Conservation (phyloP, 2,113 vertebrate species). For the Paralichthys olivaceus region DNA sequence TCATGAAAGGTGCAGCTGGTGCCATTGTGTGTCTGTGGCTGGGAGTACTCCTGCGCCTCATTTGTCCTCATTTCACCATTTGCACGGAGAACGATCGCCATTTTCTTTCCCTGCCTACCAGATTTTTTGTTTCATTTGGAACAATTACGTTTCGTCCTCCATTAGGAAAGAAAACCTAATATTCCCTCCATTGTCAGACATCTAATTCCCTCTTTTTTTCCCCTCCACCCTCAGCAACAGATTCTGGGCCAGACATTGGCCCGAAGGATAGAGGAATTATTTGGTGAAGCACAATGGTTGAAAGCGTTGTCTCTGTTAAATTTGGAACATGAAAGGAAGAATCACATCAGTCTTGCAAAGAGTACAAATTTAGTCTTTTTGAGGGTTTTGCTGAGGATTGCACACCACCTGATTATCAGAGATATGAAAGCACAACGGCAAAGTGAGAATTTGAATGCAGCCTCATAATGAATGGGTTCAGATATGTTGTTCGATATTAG, state of each 20-base stretch:
- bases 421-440: slow-evolving; percentile 15
- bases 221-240: slow-evolving; percentile 11
- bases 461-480: neutral
- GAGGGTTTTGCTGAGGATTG: neutral
- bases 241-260: slow-evolving; percentile 50
- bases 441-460: slow-evolving; percentile 1
- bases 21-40: slow-evolving; percentile 20
- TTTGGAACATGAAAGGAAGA: slow-evolving; percentile 22
- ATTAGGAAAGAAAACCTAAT: slow-evolving; percentile 56
- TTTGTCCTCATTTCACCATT: slow-evolving; percentile 44
- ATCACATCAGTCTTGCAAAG: neutral
- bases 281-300: slow-evolving; percentile 48
- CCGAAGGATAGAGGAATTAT: slow-evolving; percentile 41
- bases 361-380: slow-evolving; percentile 7
- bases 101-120: slow-evolving; percentile 46
- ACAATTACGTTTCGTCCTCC: slow-evolving; percentile 51
- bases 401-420: slow-evolving; percentile 1
- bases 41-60: slow-evolving; percentile 22
- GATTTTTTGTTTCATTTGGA: slow-evolving; percentile 35
- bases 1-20: slow-evolving; percentile 30
- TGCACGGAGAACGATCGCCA: slow-evolving; percentile 16
- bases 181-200: slow-evolving; percentile 46
- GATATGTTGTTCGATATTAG: neutral
- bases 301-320: slow-evolving; percentile 32
- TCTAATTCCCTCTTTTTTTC: slow-evolving; percentile 59